Base-by-base conservation (phyloP, 64 coral and sea anemone species). In the Porites lutea region DNA sequence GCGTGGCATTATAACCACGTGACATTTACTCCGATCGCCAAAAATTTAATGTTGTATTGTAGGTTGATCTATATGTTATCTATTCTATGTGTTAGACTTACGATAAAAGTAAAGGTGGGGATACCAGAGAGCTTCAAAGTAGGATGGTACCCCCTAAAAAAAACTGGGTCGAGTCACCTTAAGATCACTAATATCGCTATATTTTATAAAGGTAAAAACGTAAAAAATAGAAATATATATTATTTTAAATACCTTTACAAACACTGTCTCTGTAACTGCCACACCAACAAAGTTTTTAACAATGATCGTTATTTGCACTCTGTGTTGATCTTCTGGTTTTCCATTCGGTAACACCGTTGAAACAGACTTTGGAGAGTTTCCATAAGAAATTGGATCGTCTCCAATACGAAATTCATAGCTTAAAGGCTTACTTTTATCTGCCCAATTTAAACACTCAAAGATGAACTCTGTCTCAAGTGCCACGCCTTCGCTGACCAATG, bases 271-370 rank as follows among this genome's bases (percentile, higher is more conserved):
- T 18, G 4, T 5, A 12, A 64, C 78, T 5, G 22, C 21, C 11
- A 62, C 78, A 44, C 78, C 78, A 59, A 81, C 54, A 63, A 13
- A 10, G 63, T 81, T 81, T 23, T 81, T 81, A 0, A 81, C 45
- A 8, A 18, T 44, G 27, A 81, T 59, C 3, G 61, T 43, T 12
- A 81, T 63, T 47, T 5, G 55, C 22, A 81, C 13, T 8, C 8
- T 9, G 55, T 81, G 46, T 6, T 81, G 8, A 6, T 81, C 22
- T 45, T 16, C 58, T 47, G 10, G 78, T 21, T 16, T 3, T 5
- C 78, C 78, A 6, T 55, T 21, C 15, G 78, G 58, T 81, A 81
- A 81, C n/a, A 44, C 21, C 16, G 37, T 81, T 62, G 78, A 16
- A 44, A 45, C 78, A 81, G 78, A 62, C 55, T 62, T 81, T 2